Evolutionary conservation across 2,888 invertebrate species (phyloP), one percentile per base, ranked within the genome.

Genomic region (Dioctria linearis): DNA sequence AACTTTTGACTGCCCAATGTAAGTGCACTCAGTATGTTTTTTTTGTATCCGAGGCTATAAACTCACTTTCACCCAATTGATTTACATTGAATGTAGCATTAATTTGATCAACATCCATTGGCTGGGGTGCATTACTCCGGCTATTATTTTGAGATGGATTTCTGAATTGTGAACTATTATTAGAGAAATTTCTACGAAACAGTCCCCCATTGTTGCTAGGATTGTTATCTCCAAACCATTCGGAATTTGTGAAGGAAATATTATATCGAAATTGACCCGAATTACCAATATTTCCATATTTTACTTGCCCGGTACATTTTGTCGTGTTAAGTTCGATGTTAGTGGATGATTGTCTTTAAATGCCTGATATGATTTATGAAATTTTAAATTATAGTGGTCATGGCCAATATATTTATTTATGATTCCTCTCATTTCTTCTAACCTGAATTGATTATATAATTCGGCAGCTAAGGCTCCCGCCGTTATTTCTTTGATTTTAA

Each of bases 71-170:
- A 57, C 57, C 13, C 57, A 57, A n/a, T 57, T 57, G 57, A 57
- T 57, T 57, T 57, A 57, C 57, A 57, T 57, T 13, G 46, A 46
- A 11, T 13, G 4, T 57, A 57, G n/a, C n/a, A 4, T 57, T 57
- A 57, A 57, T 57, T 57, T n/a, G n/a, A 13, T 57, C 57, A 57
- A 57, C 57, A 57, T 57, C 57, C 57, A 57, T 57, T 57, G 57
- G 57, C n/a, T 57, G 57, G 46, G 46, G 8, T 46, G 46, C 4
- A 46, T 46, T 46, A 46, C 46, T 8, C 8, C 46, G 46, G 46
- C 8, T 46, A 46, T 46, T 46, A 57, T 13, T 57, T 57, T 5
- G 57, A 4, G 11, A 11, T 57, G 57, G n/a, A 57, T n/a, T 57
- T 57, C 57, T 57, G 4, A 9, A 57, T 13, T 57, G 57, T 57